Evolutionary conservation across 2,113 vertebrate genomes (phyloP), one percentile per base, ranked within the genome.

Genomic region (Clupea harengus): DNA sequence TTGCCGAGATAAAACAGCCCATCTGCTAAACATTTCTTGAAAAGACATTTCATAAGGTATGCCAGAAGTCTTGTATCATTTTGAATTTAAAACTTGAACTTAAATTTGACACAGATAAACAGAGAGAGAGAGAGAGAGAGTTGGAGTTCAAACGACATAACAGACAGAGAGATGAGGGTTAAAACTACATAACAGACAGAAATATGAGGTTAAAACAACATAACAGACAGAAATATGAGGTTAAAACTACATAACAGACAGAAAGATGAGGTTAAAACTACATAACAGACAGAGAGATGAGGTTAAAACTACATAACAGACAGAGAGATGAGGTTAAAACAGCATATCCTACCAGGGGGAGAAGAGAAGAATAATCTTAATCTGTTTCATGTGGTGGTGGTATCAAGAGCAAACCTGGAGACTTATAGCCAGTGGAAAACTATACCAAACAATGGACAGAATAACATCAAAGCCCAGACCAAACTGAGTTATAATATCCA

Each of bases 301-400:
- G 1, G 13, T 39, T 39, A 39, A 39, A 39, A 39, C 39, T 1
- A 39, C 39, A 39, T 39, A 39, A 39, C 39, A 1, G 50, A 13
- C 10, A 15, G 50, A 52, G 50, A 52, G 15, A 52, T 52, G 9
- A 52, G 11, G 3, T 52, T 15, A 52, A 52, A 52, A 15, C 86
- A 91, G 88, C 90, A 89, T 85, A 64, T 90, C 85, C 92, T 83
- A 88, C 89, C 87, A 87, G 82, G 88, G 93, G 91, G 89, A 86
- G 89, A 88, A 83, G 88, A 93, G 91, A 89, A 86, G 89, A 90
- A 94, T 92, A 93, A 93, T 93, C 91, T 90, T 87, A 92, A 93
- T 91, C 91, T 87, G 87, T 90, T 89, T 86, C 84, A 83, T 91
- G 91, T 92, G 91, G 92, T 91, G 90, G 91, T 85, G 81, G 89